phyloP scores from a whole-genome alignment of 2,888 invertebrate genomes.

The Hypomecis atomaria region DNA sequence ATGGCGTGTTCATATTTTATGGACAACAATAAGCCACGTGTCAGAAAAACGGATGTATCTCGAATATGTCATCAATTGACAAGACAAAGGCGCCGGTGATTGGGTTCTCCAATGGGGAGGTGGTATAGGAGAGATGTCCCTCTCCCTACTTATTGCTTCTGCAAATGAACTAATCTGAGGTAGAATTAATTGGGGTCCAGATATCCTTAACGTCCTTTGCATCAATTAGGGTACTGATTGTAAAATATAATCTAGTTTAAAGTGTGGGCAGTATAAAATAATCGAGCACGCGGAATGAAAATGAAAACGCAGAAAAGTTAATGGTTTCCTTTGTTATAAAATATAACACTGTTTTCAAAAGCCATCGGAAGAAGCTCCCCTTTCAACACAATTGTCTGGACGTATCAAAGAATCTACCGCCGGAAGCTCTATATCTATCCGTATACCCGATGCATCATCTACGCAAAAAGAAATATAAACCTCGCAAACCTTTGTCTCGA shows the following conservation, averaged over 20 bases:
- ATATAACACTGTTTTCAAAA: slow-evolving; percentile 23
- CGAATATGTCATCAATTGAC: slow-evolving; percentile 60
- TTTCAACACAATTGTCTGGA: slow-evolving; percentile 28
- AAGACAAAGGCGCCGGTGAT: slow-evolving; percentile 60
- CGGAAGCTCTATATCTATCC: slow-evolving; percentile 27
- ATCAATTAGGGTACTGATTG: not conserved
- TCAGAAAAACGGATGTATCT: slow-evolving; percentile 42
- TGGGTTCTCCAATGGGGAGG: slow-evolving; percentile 52
- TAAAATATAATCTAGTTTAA: not conserved
- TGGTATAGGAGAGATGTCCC: slow-evolving; percentile 46
- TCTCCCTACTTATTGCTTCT: slow-evolving; percentile 46
- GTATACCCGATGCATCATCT: slow-evolving; percentile 22
- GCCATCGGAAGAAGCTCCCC: slow-evolving; percentile 25
- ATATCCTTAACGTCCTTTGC: slow-evolving; percentile 6
- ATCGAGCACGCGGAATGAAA: not conserved
- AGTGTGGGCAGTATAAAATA: too few relatives aligned
- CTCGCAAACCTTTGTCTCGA: slow-evolving; percentile 42
- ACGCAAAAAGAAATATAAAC: slow-evolving; percentile 33
- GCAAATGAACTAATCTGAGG: slow-evolving; percentile 41
- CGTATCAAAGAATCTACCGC: slow-evolving; percentile 25
- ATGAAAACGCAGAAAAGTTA: slow-evolving; percentile 14
- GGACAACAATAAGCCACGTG: slow-evolving; percentile 43
- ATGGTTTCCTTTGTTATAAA: slow-evolving; percentile 22
- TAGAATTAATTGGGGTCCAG: slow-evolving; percentile 36
- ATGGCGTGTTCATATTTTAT: slow-evolving; percentile 45